Evolutionary conservation across 2,113 vertebrate species (phyloP).

Genomic region (Rhynchopsitta pachyrhyncha): DNA sequence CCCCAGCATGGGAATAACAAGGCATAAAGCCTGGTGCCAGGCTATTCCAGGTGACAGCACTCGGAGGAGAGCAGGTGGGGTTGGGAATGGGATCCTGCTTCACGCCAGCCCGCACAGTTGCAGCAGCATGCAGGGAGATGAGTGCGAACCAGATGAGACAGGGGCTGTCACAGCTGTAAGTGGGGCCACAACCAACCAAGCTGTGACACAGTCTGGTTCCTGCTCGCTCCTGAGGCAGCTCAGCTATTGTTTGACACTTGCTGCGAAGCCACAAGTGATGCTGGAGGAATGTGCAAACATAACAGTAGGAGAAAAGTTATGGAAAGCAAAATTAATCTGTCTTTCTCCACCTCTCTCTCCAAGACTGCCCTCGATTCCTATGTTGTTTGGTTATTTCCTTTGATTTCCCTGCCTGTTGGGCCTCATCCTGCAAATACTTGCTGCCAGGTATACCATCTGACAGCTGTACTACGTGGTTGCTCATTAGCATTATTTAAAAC

Average conservation of each 20-base stretch:
- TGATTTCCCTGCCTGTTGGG: background rate
- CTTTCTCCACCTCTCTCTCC: constrained; percentile 56
- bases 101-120: rapidly evolving
- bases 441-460: constrained; percentile 23
- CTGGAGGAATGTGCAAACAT: constrained; percentile 64
- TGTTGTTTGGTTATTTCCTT: background rate
- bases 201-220: constrained; percentile 53
- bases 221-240: constrained; percentile 47
- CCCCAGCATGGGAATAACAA: background rate
- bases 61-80: background rate
- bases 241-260: constrained; percentile 54
- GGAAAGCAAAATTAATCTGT: constrained; percentile 60
- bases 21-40: background rate
- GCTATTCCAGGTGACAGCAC: background rate
- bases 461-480: background rate
- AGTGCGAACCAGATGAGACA: constrained; percentile 4
- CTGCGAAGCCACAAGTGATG: constrained; percentile 66
- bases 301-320: constrained; percentile 56
- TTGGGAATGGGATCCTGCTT: background rate
- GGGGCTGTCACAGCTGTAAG: constrained; percentile 31
- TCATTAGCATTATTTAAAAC: constrained; percentile 19
- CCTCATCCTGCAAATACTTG: constrained; percentile 4
- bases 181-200: constrained; percentile 29
- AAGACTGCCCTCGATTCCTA: background rate
- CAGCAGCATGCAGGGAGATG: background rate